Evolutionary conservation across 2,113 vertebrate genomes (phyloP).

Genomic region (Forbesichthys agassizii): DNA sequence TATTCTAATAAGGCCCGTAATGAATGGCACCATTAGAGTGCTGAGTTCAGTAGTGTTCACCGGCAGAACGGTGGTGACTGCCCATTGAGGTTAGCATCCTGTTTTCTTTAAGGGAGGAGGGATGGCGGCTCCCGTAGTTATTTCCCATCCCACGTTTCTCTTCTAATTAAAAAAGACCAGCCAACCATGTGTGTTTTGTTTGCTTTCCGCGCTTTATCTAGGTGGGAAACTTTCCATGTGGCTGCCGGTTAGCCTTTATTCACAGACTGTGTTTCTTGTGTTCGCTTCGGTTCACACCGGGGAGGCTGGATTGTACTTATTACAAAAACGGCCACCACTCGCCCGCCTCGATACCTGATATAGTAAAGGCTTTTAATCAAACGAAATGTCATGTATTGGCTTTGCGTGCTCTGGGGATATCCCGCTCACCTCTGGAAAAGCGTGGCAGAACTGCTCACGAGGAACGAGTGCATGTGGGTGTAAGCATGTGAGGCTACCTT

Average conservation of each 20-base stretch:
- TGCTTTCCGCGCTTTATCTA: slow-evolving; percentile 35
- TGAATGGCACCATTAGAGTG: slow-evolving; percentile 70
- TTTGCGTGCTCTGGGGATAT: slow-evolving; percentile 5
- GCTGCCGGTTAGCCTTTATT: slow-evolving; percentile 42
- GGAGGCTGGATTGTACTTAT: slow-evolving; percentile 34
- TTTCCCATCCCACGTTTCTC: slow-evolving; percentile 25
- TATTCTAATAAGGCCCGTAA: slow-evolving; percentile 74
- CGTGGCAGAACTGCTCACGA: too few species aligned
- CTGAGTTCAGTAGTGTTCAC: slow-evolving; percentile 65
- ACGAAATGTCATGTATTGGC: slow-evolving; percentile 14
- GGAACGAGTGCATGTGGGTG: too few species aligned
- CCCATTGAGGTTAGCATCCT: slow-evolving; percentile 62
- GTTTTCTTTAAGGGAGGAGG: slow-evolving; percentile 50
- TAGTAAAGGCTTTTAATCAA: slow-evolving; percentile 22
- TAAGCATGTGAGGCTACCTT: too few species aligned
- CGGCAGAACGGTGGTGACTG: slow-evolving; percentile 60
- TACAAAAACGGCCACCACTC: slow-evolving; percentile 30
- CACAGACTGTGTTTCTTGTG: slow-evolving; percentile 16
- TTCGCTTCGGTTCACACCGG: slow-evolving; percentile 20
- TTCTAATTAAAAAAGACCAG: slow-evolving; percentile 63
- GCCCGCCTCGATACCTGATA: slow-evolving; percentile 14
- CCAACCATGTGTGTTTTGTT: slow-evolving; percentile 50
- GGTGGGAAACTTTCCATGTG: slow-evolving; percentile 29
- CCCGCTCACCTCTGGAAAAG: too few species aligned
- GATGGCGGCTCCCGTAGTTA: slow-evolving; percentile 43